phyloP scores from a whole-genome alignment of 2,797 vertebrate species.

The Podarcis siculus region DNA sequence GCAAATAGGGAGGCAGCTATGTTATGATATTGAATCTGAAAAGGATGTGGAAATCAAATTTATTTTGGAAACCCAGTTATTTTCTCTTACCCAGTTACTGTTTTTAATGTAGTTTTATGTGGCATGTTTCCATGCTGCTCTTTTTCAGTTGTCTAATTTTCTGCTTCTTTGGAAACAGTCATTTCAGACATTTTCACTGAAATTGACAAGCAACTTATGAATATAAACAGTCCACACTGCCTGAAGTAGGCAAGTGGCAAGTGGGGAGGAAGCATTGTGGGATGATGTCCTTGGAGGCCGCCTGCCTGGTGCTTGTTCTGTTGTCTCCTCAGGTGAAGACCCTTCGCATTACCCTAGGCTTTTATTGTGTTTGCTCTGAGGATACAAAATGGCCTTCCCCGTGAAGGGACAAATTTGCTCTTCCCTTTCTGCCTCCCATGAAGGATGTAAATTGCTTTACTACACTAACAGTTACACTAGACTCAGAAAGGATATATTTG shows the following conservation, averaged over 20 bases:
- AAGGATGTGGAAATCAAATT: slow-evolving; percentile 15
- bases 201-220: neutral
- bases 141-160: neutral
- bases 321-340: neutral
- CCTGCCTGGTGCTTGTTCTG: neutral
- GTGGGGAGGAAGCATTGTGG: neutral
- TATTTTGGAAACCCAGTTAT: slow-evolving; percentile 15
- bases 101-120: neutral
- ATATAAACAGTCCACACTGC: neutral
- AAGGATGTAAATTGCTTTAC: no score
- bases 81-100: neutral
- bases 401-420: neutral
- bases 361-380: neutral
- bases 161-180: neutral
- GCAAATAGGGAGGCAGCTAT: slow-evolving; percentile 46
- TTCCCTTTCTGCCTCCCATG: neutral
- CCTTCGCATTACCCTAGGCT: neutral
- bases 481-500: no score
- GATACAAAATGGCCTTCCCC: neutral
- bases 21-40: slow-evolving; percentile 57
- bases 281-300: no score
- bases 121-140: neutral
- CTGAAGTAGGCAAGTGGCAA: neutral
- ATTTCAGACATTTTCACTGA: neutral
- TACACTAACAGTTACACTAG: no score